A percentile compares a stretch with the other conserved stretches of the same genome.
Conservation (phyloP, 2,797 vertebrate genomes). For the Scolopax rusticola region DNA sequence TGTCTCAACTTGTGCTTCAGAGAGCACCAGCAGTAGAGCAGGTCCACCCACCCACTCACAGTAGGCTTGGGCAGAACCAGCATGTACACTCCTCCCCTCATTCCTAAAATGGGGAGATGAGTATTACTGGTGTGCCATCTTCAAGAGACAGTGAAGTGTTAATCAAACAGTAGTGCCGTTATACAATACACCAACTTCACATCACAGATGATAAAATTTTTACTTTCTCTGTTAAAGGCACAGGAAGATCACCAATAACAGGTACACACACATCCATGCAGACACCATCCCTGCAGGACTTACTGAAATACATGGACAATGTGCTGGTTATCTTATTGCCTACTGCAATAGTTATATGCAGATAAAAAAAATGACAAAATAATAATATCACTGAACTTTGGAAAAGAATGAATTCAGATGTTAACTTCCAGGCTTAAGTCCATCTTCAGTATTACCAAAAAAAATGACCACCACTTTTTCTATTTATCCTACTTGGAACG, state of each 20-base stretch:
- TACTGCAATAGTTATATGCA: not conserved
- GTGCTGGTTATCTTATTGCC: not conserved
- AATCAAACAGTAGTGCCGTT: not conserved
- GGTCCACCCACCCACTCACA: not conserved
- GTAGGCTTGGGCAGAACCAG: not conserved
- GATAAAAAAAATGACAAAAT: not conserved
- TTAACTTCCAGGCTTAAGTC: not conserved
- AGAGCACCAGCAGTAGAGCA: not conserved
- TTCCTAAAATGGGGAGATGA: not conserved
- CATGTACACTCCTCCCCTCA: not conserved
- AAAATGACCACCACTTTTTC: not conserved
- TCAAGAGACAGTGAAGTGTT: not conserved
- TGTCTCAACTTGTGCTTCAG: not conserved
- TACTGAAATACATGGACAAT: accelerated
- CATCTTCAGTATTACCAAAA: not conserved
- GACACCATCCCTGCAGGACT: not conserved
- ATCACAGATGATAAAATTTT: not conserved
- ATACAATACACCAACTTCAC: not conserved
- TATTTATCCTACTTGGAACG: not conserved
- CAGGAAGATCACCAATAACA: not conserved
- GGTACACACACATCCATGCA: not conserved
- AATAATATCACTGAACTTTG: not conserved
- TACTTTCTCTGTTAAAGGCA: not conserved
- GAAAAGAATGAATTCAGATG: not conserved
- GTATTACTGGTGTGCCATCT: not conserved